Conservation (phyloP, 1,140 invertebrate genomes). For the Drosophila baimaii region DNA sequence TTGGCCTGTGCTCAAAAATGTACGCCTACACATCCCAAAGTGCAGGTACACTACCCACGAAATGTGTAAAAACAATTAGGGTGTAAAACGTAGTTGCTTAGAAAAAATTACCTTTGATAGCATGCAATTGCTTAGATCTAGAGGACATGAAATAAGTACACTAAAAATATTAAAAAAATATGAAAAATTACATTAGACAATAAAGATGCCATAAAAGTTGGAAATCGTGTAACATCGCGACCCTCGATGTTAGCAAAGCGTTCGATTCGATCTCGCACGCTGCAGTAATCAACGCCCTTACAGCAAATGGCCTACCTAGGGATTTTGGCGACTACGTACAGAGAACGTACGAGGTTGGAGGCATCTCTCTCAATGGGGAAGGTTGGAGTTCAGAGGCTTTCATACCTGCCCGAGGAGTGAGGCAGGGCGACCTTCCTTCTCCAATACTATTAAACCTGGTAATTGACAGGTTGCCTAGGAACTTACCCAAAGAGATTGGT, state of each 20-base stretch:
- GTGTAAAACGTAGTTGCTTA: no score
- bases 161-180: no score
- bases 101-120: no score
- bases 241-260: slow-evolving; percentile 33
- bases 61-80: no score
- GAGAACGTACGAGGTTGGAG: slow-evolving; percentile 7
- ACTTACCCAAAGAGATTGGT: not conserved
- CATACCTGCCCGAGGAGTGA: not conserved
- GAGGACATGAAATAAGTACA: no score
- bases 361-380: slow-evolving; percentile 9
- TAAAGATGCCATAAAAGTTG: slow-evolving; percentile 10
- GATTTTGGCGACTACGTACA: slow-evolving; percentile 28
- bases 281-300: slow-evolving; percentile 3
- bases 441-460: not conserved
- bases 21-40: no score
- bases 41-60: no score
- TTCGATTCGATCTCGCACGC: slow-evolving; percentile 18
- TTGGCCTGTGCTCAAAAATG: no score
- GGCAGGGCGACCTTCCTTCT: not conserved
- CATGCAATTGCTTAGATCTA: no score
- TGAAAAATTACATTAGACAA: no score
- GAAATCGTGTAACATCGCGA: slow-evolving; percentile 29
- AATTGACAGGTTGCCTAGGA: slow-evolving; percentile 4
- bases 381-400: slow-evolving; percentile 1
- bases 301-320: slow-evolving; percentile 14